Conservation (phyloP, 2,113 vertebrate species). For the Prietella phreatophila region DNA sequence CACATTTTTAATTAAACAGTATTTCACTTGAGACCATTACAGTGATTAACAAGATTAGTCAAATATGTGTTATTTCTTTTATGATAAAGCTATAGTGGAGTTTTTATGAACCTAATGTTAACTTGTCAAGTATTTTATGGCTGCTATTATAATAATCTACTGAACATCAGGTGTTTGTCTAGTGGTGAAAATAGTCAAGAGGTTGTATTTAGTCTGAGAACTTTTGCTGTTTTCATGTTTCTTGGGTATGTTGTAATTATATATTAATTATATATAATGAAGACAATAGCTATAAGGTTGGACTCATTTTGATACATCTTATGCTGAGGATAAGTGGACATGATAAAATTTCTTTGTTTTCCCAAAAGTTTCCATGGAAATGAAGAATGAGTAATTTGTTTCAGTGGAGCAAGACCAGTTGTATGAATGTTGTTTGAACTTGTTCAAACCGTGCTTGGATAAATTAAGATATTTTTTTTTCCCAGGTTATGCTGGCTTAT, state of each 20-base stretch:
- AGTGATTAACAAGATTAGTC: conserved; percentile 27
- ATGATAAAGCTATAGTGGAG: background rate
- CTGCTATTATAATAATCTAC: background rate
- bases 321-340: background rate
- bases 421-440: background rate
- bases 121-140: conserved; percentile 17
- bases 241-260: background rate
- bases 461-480: background rate
- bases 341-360: conserved; percentile 17
- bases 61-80: conserved; percentile 24
- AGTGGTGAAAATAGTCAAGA: background rate
- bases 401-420: background rate
- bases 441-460: background rate
- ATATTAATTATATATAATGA: background rate
- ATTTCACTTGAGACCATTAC: conserved; percentile 27
- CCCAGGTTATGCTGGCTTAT: background rate
- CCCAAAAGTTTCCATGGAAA: background rate
- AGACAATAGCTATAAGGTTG: background rate
- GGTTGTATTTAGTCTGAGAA: background rate
- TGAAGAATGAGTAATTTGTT: conserved; percentile 7
- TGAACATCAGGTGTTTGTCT: conserved; percentile 4
- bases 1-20: conserved; percentile 19
- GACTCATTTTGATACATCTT: background rate
- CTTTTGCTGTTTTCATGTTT: background rate
- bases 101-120: background rate